Conservation (phyloP, 2,113 vertebrate genomes). For the Marcusenius ussheri region DNA sequence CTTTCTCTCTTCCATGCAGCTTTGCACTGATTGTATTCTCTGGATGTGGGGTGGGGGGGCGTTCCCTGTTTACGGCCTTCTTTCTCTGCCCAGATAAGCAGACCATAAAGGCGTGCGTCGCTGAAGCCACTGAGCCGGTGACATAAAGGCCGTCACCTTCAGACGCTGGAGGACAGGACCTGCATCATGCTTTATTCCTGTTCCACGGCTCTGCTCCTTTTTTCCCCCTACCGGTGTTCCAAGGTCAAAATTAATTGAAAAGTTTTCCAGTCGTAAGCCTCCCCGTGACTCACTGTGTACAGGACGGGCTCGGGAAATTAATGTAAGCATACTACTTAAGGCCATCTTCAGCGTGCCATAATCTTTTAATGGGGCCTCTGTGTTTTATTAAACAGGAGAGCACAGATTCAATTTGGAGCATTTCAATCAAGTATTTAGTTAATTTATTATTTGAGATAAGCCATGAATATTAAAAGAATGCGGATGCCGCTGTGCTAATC, state of each 20-base stretch:
- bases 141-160: constrained; percentile 10
- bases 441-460: constrained; percentile 18
- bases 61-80: not conserved
- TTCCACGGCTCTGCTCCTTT: not conserved
- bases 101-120: not conserved
- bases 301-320: constrained; percentile 27
- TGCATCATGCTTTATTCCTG: not conserved
- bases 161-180: not conserved
- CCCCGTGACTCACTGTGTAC: constrained; percentile 22
- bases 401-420: constrained; percentile 4
- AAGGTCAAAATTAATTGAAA: constrained; percentile 49
- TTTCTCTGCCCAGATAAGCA: not conserved
- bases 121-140: not conserved
- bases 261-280: constrained; percentile 29
- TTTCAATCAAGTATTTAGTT: constrained; percentile 19
- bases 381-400: constrained; percentile 30
- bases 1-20: not conserved
- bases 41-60: not conserved
- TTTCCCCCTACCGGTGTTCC: constrained; percentile 19
- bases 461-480: constrained; percentile 11
- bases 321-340: constrained; percentile 32
- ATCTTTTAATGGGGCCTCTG: constrained; percentile 38
- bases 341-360: constrained; percentile 27
- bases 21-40: not conserved
- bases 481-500: not conserved